Percentiles rank a stretch among this genome's conserved stretches.
phyloP scores from a whole-genome alignment of 2,797 vertebrate species.

The Megaceryle alcyon region DNA sequence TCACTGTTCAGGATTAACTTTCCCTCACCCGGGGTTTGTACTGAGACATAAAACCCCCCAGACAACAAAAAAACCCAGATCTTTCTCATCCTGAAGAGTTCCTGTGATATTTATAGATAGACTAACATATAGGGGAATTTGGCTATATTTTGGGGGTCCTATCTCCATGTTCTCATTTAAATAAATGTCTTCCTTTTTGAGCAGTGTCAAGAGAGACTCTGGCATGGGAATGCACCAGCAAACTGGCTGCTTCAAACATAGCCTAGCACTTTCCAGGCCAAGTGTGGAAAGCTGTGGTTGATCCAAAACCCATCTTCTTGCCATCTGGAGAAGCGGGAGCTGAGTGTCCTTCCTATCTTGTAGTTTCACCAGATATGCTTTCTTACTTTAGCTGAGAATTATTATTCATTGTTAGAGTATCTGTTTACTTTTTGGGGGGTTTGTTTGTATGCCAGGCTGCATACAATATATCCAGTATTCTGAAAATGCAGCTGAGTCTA shows the following conservation, averaged over 20 bases:
- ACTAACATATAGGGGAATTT: neutral
- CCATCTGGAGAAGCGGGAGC: neutral
- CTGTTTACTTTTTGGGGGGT: neutral
- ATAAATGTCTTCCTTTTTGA: neutral
- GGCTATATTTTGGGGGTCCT: neutral
- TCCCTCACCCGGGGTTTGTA: neutral
- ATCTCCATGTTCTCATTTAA: neutral
- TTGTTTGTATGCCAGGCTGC: neutral
- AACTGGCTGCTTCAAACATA: neutral
- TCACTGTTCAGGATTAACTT: neutral
- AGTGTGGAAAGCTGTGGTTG: neutral
- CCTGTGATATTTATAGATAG: neutral
- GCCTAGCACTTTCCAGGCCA: neutral
- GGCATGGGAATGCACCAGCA: neutral
- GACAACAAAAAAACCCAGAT: neutral
- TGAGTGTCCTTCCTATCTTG: neutral
- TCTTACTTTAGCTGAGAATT: neutral
- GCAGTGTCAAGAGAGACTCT: neutral
- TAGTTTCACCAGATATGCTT: neutral
- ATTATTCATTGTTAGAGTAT: neutral
- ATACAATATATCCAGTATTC: neutral
- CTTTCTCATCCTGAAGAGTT: neutral
- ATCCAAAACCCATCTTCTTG: neutral
- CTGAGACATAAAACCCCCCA: neutral
- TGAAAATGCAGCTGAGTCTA: neutral